These are phyloP conservation scores for Leptarthrus brevirostris DNA, from an alignment of 2,888 invertebrate genomes.

Conservation along the genomic window DNA sequence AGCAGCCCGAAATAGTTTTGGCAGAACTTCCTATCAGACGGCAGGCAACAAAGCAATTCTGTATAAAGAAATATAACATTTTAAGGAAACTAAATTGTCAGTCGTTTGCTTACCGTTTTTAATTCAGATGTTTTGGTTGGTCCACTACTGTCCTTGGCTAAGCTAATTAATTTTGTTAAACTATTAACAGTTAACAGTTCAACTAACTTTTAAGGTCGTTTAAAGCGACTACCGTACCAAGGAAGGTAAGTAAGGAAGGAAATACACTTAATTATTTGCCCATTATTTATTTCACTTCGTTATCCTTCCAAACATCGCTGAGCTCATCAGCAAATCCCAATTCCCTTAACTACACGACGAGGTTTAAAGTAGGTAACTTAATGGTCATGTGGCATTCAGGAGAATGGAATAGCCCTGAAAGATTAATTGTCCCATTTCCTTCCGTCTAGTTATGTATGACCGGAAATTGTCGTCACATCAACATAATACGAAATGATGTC, in stretches of 20 bases:
- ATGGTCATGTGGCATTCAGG: conserved; percentile 28
- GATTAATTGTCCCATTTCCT: conserved; percentile 41
- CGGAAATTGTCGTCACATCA: conserved; percentile 40
- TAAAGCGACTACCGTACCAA: too few species aligned
- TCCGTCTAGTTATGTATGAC: conserved; percentile 31
- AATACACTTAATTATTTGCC: too few species aligned
- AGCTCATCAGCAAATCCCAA: background rate
- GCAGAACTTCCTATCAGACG: conserved; percentile 32
- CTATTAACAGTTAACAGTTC: too few species aligned
- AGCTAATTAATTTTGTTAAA: conserved; percentile 14
- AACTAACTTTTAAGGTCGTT: too few species aligned
- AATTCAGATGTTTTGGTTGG: background rate
- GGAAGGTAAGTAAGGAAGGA: background rate
- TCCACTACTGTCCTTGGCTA: background rate
- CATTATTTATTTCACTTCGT: background rate
- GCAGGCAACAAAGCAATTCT: conserved; percentile 29
- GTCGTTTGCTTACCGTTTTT: conserved; percentile 9
- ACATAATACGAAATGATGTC: conserved; percentile 45
- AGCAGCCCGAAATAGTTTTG: conserved; percentile 34
- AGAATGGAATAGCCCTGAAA: conserved; percentile 24
- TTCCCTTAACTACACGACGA: background rate
- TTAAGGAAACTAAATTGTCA: conserved; percentile 49
- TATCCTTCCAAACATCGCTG: background rate
- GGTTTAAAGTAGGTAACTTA: background rate
- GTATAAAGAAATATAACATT: conserved; percentile 32